Evolutionary conservation across 53 echinoderm and acorn worm species (phyloP).

Genomic region (Astropecten irregularis): DNA sequence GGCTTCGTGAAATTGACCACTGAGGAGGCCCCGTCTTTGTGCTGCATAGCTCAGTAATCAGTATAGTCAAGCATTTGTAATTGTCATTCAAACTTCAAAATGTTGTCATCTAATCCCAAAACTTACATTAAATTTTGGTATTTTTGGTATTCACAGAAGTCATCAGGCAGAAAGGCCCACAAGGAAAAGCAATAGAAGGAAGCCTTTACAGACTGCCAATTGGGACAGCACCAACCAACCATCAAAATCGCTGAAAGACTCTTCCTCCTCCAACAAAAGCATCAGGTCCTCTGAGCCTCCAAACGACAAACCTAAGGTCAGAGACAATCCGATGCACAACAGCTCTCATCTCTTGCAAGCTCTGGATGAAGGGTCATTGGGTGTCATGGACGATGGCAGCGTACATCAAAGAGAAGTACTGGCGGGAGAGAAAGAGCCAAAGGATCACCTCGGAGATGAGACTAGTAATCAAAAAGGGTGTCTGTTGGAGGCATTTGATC

Average conservation of each 20-base stretch:
- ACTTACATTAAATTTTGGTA: too few relatives aligned
- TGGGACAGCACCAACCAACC: neutral
- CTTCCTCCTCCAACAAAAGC: neutral
- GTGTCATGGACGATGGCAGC: neutral
- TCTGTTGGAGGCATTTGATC: conserved; percentile 31
- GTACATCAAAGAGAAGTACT: neutral
- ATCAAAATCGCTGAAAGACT: neutral
- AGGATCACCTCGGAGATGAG: neutral
- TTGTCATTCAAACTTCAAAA: too few relatives aligned
- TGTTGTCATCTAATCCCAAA: too few relatives aligned
- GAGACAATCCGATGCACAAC: neutral
- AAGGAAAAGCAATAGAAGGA: conserved; percentile 8
- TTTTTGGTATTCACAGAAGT: too few relatives aligned
- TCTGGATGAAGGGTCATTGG: conserved; percentile 50
- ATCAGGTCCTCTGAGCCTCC: neutral
- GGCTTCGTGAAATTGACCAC: too few relatives aligned
- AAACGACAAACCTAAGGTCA: too few relatives aligned
- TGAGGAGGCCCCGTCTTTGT: too few relatives aligned
- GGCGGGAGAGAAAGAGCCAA: neutral
- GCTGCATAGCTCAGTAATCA: too few relatives aligned
- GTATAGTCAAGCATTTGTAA: too few relatives aligned
- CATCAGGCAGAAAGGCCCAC: neutral
- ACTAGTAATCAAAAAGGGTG: neutral
- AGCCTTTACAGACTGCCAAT: conserved; percentile 26
- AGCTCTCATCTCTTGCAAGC: conserved; percentile 13